A percentile compares a stretch with the other conserved stretches of the same genome.
Evolutionary conservation across 2,797 vertebrate genomes (phyloP).

Genomic region (Rhincodon typus): DNA sequence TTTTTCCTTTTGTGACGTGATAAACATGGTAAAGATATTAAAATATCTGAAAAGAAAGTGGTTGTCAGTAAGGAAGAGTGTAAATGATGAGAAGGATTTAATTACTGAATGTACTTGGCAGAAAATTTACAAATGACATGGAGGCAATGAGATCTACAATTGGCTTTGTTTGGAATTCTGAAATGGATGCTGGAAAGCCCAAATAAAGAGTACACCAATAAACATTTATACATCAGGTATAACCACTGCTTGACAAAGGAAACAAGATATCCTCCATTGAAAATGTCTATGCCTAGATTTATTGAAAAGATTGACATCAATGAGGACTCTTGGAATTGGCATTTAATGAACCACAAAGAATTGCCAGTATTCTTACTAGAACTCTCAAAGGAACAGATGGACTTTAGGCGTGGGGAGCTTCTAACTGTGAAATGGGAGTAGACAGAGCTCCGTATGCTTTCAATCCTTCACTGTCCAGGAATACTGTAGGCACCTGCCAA

Average conservation of each 20-base stretch:
- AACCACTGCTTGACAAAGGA: background rate
- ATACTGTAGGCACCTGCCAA: constrained; percentile 8
- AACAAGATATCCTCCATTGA: background rate
- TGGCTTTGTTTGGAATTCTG: constrained; percentile 5
- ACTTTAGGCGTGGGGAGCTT: background rate
- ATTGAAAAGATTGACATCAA: background rate
- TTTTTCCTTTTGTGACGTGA: background rate
- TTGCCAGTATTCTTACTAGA: background rate
- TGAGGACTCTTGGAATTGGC: constrained; percentile 14
- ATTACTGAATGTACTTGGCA: background rate
- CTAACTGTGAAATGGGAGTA: constrained; percentile 35
- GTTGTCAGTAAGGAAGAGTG: background rate
- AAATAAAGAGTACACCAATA: background rate
- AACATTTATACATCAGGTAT: background rate
- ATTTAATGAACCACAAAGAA: background rate
- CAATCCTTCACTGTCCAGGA: constrained; percentile 10
- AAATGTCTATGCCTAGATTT: background rate
- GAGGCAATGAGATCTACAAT: background rate
- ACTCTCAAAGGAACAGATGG: constrained; percentile 32
- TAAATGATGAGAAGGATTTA: constrained; percentile 4
- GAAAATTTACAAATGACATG: background rate
- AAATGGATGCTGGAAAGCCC: background rate
- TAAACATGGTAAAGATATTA: background rate
- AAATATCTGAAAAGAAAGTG: constrained; percentile 23
- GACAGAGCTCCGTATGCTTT: constrained; percentile 15